Percentiles rank a stretch among this genome's conserved stretches.
Conservation (phyloP, 2,888 invertebrate species). For the Ypsolopha sequella region DNA sequence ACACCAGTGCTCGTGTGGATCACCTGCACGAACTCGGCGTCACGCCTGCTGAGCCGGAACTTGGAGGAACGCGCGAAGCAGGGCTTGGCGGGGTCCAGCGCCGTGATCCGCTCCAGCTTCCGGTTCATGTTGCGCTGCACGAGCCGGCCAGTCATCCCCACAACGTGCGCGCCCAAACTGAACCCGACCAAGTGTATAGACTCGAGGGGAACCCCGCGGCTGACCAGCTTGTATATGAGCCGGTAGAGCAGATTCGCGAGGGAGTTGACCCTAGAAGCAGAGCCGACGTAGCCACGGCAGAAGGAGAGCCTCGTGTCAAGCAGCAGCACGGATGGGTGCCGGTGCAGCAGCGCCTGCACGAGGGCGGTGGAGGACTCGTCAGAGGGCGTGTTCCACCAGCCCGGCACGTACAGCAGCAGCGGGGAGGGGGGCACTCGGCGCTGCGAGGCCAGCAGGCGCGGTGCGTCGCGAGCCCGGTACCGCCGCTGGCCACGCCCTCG, state of each 20-base stretch:
- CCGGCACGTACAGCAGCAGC: slow-evolving; percentile 46
- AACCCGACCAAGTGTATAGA: slow-evolving; percentile 73
- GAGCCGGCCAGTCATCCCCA: slow-evolving; percentile 53
- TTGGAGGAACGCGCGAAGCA: slow-evolving; percentile 33
- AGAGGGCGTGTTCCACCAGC: slow-evolving; percentile 53
- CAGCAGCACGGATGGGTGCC: slow-evolving; percentile 31
- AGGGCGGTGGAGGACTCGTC: slow-evolving; percentile 43
- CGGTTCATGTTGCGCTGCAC: slow-evolving; percentile 26
- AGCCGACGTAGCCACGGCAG: slow-evolving; percentile 42
- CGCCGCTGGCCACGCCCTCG: slow-evolving; percentile 13
- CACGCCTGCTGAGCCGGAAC: slow-evolving; percentile 27
- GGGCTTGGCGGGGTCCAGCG: slow-evolving; percentile 52
- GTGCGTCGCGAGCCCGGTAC: slow-evolving; percentile 25
- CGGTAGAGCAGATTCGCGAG: slow-evolving; percentile 32
- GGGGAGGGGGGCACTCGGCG: slow-evolving; percentile 9
- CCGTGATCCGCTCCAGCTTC: slow-evolving; percentile 39
- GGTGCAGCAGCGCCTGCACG: slow-evolving; percentile 32
- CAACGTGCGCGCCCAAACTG: slow-evolving; percentile 74
- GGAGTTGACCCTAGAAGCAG: slow-evolving; percentile 39
- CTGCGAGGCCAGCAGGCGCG: slow-evolving; percentile 15
- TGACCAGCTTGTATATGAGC: slow-evolving; percentile 29
- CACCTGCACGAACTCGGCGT: slow-evolving; percentile 50
- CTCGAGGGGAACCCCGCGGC: slow-evolving; percentile 38
- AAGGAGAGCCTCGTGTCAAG: slow-evolving; percentile 44
- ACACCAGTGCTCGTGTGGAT: slow-evolving; percentile 49